Conservation (phyloP, 2,888 invertebrate genomes). For the Germaria angustata region DNA sequence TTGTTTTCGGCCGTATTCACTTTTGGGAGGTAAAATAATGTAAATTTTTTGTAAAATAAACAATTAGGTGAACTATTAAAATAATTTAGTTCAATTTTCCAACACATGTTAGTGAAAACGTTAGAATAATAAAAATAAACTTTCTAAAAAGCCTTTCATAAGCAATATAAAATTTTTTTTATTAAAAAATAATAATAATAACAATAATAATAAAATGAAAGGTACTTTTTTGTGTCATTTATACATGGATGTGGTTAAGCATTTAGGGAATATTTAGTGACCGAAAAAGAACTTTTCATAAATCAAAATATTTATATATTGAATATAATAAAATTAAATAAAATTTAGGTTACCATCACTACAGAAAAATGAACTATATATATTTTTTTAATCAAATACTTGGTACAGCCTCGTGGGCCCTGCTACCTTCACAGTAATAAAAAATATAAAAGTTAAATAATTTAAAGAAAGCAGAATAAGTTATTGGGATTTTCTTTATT, state of each 20-base stretch:
- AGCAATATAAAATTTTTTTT: not conserved
- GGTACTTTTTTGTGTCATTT: conserved; percentile 24
- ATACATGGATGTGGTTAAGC: not conserved
- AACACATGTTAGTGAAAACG: not conserved
- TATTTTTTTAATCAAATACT: no score
- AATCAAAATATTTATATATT: not conserved
- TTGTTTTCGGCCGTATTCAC: conserved; percentile 10
- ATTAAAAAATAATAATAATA: not conserved
- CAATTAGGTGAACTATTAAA: conserved; percentile 65
- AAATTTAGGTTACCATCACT: no score
- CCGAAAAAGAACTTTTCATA: not conserved
- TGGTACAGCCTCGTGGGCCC: no score
- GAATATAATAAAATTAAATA: no score
- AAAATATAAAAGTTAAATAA: no score
- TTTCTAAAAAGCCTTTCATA: conserved; percentile 64
- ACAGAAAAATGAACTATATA: no score
- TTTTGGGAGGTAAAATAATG: conserved; percentile 52
- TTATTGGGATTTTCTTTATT: no score
- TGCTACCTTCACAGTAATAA: no score
- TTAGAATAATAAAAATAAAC: conserved; percentile 16
- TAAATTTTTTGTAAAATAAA: conserved; percentile 39
- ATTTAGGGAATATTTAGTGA: not conserved
- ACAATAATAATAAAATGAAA: conserved; percentile 40
- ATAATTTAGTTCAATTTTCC: conserved; percentile 26
- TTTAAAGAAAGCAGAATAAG: no score